Base-by-base conservation (phyloP, 1,140 invertebrate genomes). In the Tachypleus tridentatus region DNA sequence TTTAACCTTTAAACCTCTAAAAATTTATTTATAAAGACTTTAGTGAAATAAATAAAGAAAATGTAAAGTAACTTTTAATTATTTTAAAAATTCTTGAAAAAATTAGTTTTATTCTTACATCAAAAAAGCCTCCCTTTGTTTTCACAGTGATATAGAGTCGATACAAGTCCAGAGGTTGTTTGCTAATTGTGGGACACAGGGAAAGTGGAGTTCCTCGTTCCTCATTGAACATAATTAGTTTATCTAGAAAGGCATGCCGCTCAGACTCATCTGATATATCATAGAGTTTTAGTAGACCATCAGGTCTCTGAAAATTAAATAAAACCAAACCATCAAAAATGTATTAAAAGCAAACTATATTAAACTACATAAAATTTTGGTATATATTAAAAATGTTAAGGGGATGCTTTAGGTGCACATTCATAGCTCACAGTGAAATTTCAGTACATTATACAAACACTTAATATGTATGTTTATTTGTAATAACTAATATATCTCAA, bases 111-210 rank as follows among this genome's bases (percentile, higher is more conserved):
- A 29, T 29, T 29, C 29, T 29, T 29, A 29, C 29, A 29, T 97
- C 93, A 78, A 93, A 85, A 84, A 97, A 95, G 75, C 94, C 95
- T 75, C 93, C 93, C 75, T 91, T 86, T 74, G 97, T 93, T 81
- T 93, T 90, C 74, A 97, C 93, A 79, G 87, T 86, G 77, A 89
- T 82, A 79, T 97, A 98, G 71, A 98, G 86, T 74, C 89, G 84
- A 84, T 92, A 98, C 72, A 98, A 86, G 85, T 98, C 95, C 72
- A 98, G 84, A 73, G 93, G 91, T 81, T 95, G 93, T 84, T 98
- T 97, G 79, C 89, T 93, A 78, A 98, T 97, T 72, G 90, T 92
- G 57, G 95, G 95, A 81, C 93, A 94, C 70, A 89, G 87, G 62
- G 90, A 89, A 71, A 98, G 91, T 58, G 94, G 91, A 69, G 89